Evolutionary conservation across 2,888 invertebrate species (phyloP).

Genomic region (Furcula furcula): DNA sequence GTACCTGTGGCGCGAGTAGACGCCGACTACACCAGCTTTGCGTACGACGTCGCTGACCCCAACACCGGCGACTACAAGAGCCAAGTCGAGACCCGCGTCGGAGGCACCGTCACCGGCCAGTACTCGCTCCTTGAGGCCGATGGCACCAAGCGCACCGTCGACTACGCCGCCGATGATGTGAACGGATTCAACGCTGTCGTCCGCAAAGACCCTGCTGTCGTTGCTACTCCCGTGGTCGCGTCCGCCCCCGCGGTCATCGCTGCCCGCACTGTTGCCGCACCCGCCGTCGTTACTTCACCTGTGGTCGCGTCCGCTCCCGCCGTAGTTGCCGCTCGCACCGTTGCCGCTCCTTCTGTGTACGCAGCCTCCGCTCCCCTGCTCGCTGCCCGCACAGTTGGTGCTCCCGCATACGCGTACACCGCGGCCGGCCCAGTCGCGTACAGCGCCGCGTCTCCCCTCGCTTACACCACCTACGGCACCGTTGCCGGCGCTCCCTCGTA

Average conservation of each 20-base stretch:
- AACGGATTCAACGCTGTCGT: slow-evolving; percentile 83
- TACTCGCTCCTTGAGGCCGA: slow-evolving; percentile 80
- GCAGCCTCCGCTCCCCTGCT: slow-evolving; percentile 18
- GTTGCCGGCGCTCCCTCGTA: slow-evolving; percentile 6
- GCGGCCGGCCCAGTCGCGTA: slow-evolving; percentile 17
- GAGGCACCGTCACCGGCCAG: slow-evolving; percentile 77
- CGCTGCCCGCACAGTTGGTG: slow-evolving; percentile 30
- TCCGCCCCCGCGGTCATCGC: slow-evolving; percentile 46
- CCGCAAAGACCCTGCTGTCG: slow-evolving; percentile 71
- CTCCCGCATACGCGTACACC: no score
- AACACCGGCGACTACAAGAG: slow-evolving; percentile 82
- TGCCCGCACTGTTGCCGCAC: slow-evolving; percentile 36
- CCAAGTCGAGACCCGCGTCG: slow-evolving; percentile 78
- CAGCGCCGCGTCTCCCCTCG: slow-evolving; percentile 18
- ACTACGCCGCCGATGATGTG: slow-evolving; percentile 80
- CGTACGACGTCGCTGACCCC: slow-evolving; percentile 81
- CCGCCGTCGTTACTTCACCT: slow-evolving; percentile 38
- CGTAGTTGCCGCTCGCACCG: slow-evolving; percentile 7
- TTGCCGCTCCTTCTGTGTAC: slow-evolving; percentile 5
- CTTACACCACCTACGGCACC: slow-evolving; percentile 11
- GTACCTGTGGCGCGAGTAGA: slow-evolving; percentile 79
- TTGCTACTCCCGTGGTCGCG: slow-evolving; percentile 51
- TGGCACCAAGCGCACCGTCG: slow-evolving; percentile 79
- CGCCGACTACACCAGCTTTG: slow-evolving; percentile 74
- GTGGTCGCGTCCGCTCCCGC: slow-evolving; percentile 17